Evolutionary conservation across 1,140 invertebrate species (phyloP).

Genomic region (Metopolophium dirhodum): DNA sequence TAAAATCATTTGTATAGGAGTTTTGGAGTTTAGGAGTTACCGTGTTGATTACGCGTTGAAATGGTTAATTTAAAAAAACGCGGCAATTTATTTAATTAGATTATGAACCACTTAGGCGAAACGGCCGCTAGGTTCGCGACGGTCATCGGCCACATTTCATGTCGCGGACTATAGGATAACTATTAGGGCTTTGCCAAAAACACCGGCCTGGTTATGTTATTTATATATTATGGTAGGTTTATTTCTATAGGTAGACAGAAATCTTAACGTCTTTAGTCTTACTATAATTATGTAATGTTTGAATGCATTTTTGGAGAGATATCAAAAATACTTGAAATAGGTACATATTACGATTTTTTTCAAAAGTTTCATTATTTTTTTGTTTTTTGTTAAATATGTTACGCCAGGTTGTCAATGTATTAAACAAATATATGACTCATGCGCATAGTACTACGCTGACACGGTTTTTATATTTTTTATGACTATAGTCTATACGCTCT

Average conservation of each 20-base stretch:
- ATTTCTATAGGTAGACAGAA: neutral
- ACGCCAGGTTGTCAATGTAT: neutral
- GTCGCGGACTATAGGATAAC: no score
- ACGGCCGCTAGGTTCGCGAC: no score
- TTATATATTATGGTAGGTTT: neutral
- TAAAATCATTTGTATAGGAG: no score
- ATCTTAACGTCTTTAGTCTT: neutral
- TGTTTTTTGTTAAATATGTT: neutral
- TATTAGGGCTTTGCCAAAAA: neutral
- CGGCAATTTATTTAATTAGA: no score
- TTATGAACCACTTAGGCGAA: no score
- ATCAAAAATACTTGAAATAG: neutral
- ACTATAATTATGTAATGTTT: neutral
- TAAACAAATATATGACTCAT: constrained; percentile 22
- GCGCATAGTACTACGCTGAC: neutral
- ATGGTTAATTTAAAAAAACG: no score
- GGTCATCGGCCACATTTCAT: no score
- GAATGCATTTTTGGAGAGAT: neutral
- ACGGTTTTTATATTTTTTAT: neutral
- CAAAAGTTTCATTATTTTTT: neutral
- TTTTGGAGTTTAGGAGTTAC: no score
- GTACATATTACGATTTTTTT: neutral
- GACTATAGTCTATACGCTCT: neutral
- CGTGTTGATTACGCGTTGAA: no score
- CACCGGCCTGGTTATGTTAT: neutral